These are phyloP conservation scores for Kryptopterus vitreolus DNA, from an alignment of 2,797 vertebrate species.

Conservation along the genomic window DNA sequence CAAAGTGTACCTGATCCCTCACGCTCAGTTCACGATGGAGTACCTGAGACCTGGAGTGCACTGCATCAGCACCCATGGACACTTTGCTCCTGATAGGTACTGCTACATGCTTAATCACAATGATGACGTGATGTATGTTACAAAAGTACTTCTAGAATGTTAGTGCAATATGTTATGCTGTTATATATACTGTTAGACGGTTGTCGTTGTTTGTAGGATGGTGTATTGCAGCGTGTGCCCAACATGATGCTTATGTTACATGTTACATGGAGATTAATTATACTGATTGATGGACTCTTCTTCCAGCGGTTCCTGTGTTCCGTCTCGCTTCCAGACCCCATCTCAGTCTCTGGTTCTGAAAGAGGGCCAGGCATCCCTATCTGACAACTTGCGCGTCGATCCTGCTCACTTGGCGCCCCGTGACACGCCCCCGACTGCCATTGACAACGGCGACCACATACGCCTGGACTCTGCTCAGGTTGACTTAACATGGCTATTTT, in stretches of 20 bases:
- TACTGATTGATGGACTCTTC: not conserved
- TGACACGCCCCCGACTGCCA: constrained; percentile 67
- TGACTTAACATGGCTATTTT: not conserved
- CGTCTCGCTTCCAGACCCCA: constrained; percentile 89
- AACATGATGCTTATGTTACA: not conserved
- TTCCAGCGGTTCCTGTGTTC: constrained; percentile 81
- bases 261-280: not conserved
- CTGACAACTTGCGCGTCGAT: constrained; percentile 52
- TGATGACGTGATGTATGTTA: not conserved
- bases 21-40: constrained; percentile 81
- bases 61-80: constrained; percentile 84
- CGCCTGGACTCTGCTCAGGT: constrained; percentile 79
- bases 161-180: too few relatives aligned
- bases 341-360: constrained; percentile 84
- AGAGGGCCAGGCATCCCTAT: constrained; percentile 79
- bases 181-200: too few relatives aligned
- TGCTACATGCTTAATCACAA: not conserved
- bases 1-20: constrained; percentile 81
- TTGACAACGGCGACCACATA: constrained; percentile 72
- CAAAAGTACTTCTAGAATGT: not conserved
- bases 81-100: constrained; percentile 85
- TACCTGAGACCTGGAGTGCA: constrained; percentile 80
- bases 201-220: too few relatives aligned
- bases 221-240: not conserved
- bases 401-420: constrained; percentile 51